Evolutionary conservation across 2,888 invertebrate genomes (phyloP), one percentile per base, ranked within the genome.

Genomic region (Tenthredo mesomela): DNA sequence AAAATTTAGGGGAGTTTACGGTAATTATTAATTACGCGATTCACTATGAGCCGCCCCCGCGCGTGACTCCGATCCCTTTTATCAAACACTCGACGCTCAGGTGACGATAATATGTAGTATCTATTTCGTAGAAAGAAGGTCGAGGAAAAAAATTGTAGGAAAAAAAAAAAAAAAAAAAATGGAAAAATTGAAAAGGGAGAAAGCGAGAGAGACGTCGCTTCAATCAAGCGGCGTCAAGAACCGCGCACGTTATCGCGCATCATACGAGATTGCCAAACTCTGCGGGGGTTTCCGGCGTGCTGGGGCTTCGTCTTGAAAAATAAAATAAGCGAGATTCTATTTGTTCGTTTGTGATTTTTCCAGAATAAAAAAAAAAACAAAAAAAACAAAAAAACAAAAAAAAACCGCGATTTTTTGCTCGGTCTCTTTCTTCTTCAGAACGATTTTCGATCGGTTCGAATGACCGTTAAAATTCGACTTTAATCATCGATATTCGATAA

Each of bases 301-400:
- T n/a, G 33, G 50, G 77, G 77, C 77, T 77, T 77, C 77, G 54
- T 33, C 77, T 29, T n/a, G 77, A 77, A 33, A 77, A 77, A 77
- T 77, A 77, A 77, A 29, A 1, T 37, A 54, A 54, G 43, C 71
- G 43, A n/a, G 25, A 25, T 61, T 25, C 61, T 61, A 61, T 61
- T 61, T 61, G 61, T 25, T 61, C 61, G 25, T 25, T 10, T 25
- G 3, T 25, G 10, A 21, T 12, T 61, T 25, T 61, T 9, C 1
- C 21, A 10, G 6, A 21, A 10, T 25, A 25, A 61, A 4, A 61
- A 10, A n/a, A 10, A 61, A 25, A 61, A 4, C 2, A 61, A 25
- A 61, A 4, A 61, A 10, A n/a, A 10, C 25, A 25, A 61, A 4
- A 61, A 10, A n/a, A n/a, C n/a, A n/a, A 10, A 61, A 25, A 61